Base-by-base conservation (phyloP, 2,113 vertebrate species). In the Callorhinus ursinus region DNA sequence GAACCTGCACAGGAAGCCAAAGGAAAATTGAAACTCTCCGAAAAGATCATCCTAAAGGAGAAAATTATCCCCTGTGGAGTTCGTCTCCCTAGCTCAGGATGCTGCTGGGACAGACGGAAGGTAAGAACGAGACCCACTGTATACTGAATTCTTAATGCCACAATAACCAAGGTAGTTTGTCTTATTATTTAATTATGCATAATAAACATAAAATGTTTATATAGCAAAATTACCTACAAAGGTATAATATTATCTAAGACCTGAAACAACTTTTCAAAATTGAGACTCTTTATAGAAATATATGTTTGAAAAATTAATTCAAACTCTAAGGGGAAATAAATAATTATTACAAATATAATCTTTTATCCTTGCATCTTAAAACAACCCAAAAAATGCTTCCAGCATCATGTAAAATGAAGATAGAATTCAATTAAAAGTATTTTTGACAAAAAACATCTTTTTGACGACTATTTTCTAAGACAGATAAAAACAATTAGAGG, bases 171-270 rank as follows among this genome's bases (percentile, higher is more conserved):
- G 67, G 87, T 93, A 96, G 96, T 53, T 87, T 95, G 81, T 95
- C 88, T 98, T 97, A 97, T 96, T 98, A 98, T 92, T 96, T 96
- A 97, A 97, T 96, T 95, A 98, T 95, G 90, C 96, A 96, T 96
- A 97, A 98, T 95, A 98, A 98, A 98, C 90, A 94, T 95, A 98
- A 98, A 97, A 98, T 98, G 97, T 95, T 98, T 96, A 98, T 77
- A 96, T 90, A 91, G 97, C 72, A 98, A 97, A 97, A 97, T 77
- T 97, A 42, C 85, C 97, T 97, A 97, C 97, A 98, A 98, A 98
- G 94, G 82, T 36, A 97, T 93, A 93, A 55, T 90, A 98, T 97
- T 96, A 98, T 93, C 96, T 96, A 76, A 97, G 85, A 88, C 79
- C 97, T 98, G 85, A 92, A 98, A 96, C 97, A 96, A 92, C 96